Conservation (phyloP, 2,113 vertebrate species). For the Physeter macrocephalus region DNA sequence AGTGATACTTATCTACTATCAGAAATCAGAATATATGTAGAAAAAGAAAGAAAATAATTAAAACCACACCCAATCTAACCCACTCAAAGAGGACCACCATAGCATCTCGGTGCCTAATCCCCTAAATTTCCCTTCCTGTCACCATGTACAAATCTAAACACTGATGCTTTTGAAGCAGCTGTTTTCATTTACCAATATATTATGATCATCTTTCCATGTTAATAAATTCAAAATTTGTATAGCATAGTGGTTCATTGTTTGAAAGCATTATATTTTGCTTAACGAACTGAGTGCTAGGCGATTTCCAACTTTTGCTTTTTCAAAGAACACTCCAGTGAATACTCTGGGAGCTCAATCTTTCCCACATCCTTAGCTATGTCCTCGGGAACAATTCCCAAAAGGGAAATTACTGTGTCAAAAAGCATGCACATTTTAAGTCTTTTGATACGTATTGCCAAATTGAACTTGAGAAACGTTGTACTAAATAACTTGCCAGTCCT, state of each 20-base stretch:
- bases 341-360: neutral
- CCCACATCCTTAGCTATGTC: neutral
- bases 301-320: conserved; percentile 26
- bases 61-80: neutral
- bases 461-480: neutral
- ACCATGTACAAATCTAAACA: neutral
- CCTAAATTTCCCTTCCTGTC: neutral
- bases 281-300: neutral
- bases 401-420: neutral
- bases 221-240: neutral
- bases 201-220: neutral
- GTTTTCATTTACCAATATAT: neutral
- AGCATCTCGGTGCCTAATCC: neutral
- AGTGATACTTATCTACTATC: neutral
- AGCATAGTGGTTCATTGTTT: neutral
- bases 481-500: neutral
- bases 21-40: neutral
- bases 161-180: neutral
- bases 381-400: neutral
- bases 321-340: neutral
- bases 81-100: neutral
- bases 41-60: neutral
- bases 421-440: neutral
- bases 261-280: neutral
- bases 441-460: neutral